phyloP scores from a whole-genome alignment of 1,140 invertebrate species.

The Drosophila nikananu region DNA sequence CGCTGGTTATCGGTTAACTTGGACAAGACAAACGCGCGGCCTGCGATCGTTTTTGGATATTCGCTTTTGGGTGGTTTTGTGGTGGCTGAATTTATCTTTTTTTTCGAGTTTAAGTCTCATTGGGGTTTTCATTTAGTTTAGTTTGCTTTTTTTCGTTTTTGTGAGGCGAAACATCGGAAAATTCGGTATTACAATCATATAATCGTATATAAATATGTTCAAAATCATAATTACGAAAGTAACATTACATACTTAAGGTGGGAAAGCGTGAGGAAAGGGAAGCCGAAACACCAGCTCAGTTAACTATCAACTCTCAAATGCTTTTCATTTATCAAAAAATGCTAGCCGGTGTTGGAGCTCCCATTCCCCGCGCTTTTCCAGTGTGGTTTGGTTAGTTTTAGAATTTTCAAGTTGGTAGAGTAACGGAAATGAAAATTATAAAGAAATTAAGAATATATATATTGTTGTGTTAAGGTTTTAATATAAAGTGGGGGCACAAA shows the following conservation, averaged over 20 bases:
- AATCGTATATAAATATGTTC: slow-evolving; percentile 61
- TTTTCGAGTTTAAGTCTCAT: slow-evolving; percentile 32
- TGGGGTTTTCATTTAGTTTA: slow-evolving; percentile 41
- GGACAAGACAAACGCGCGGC: slow-evolving; percentile 54
- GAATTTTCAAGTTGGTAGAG: slow-evolving; percentile 47
- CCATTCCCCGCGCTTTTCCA: slow-evolving; percentile 10
- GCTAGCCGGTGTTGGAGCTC: slow-evolving; percentile 5
- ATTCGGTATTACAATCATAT: slow-evolving; percentile 84
- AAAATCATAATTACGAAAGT: slow-evolving; percentile 78
- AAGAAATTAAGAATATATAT: slow-evolving; percentile 66
- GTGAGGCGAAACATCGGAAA: slow-evolving; percentile 85
- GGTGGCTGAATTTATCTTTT: slow-evolving; percentile 38
- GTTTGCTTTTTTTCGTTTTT: slow-evolving; percentile 70
- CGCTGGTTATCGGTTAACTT: slow-evolving; percentile 41
- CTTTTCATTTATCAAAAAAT: background rate
- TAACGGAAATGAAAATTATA: slow-evolving; percentile 62
- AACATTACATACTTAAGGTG: slow-evolving; percentile 65
- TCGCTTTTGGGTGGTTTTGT: slow-evolving; percentile 59
- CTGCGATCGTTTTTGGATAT: slow-evolving; percentile 62
- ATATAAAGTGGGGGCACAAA: slow-evolving; percentile 72
- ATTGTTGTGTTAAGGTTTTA: slow-evolving; percentile 63
- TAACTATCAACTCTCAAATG: background rate
- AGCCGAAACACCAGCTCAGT: slow-evolving; percentile 11
- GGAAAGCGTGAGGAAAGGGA: slow-evolving; percentile 17
- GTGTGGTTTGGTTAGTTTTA: slow-evolving; percentile 48